These are phyloP conservation scores for Sorex maritimensis DNA, from an alignment of 2,797 vertebrate genomes.

Conservation along the genomic window DNA sequence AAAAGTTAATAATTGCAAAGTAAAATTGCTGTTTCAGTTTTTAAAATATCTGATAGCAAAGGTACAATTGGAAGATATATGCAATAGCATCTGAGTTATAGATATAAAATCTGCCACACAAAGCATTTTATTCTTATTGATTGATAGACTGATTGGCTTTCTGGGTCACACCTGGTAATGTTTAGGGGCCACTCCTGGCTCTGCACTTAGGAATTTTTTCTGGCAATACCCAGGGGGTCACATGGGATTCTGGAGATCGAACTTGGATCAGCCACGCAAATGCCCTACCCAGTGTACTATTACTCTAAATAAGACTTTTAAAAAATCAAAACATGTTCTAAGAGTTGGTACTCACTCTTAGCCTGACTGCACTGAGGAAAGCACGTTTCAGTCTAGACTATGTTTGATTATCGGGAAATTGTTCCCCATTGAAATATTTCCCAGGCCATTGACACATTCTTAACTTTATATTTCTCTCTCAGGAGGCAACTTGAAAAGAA, in stretches of 20 bases:
- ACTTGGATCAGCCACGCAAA: too few relatives aligned
- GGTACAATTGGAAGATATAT: slow-evolving; percentile 15
- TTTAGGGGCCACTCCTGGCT: too few relatives aligned
- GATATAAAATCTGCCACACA: background rate
- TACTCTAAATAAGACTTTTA: background rate
- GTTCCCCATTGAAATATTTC: background rate
- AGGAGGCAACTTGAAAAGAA: background rate
- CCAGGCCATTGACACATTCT: background rate
- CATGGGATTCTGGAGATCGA: too few relatives aligned
- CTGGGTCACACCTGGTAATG: too few relatives aligned
- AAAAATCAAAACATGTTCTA: slow-evolving; percentile 41
- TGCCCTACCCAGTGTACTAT: too few relatives aligned
- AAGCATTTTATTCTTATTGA: too few relatives aligned
- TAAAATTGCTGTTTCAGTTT: slow-evolving; percentile 37
- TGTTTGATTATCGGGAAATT: background rate
- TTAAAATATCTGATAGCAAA: background rate
- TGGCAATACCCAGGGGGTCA: too few relatives aligned
- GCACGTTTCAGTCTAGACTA: background rate
- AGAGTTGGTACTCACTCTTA: background rate
- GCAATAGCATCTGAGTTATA: slow-evolving; percentile 7
- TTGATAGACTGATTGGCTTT: too few relatives aligned
- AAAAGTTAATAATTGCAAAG: slow-evolving; percentile 6
- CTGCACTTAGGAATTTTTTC: too few relatives aligned
- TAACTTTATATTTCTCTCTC: background rate
- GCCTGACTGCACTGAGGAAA: background rate